These are phyloP conservation scores for Parelbella ahira DNA, from an alignment of 2,888 invertebrate genomes.

Conservation along the genomic window DNA sequence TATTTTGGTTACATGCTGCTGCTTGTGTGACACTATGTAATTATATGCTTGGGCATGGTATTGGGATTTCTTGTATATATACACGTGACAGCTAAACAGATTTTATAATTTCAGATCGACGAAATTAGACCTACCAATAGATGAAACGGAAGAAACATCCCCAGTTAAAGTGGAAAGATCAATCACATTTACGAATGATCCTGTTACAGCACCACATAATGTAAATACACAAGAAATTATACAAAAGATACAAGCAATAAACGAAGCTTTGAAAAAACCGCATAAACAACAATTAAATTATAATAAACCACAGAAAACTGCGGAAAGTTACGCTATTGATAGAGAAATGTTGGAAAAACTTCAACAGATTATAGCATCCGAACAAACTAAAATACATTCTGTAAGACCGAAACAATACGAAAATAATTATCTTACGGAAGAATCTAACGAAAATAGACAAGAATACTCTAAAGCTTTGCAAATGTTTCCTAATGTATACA, in stretches of 20 bases:
- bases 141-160: constrained; percentile 29
- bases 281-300: constrained; percentile 46
- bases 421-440: constrained; percentile 35
- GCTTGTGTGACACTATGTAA: constrained; percentile 32
- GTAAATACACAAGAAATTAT: constrained; percentile 64
- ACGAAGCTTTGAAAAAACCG: constrained; percentile 64
- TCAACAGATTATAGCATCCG: constrained; percentile 59
- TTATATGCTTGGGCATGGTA: constrained; percentile 40
- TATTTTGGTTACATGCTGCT: constrained; percentile 36
- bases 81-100: constrained; percentile 12
- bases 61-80: constrained; percentile 9
- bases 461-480: constrained; percentile 35
- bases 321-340: constrained; percentile 49
- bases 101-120: constrained; percentile 40
- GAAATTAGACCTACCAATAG: constrained; percentile 30
- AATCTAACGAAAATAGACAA: constrained; percentile 30
- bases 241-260: constrained; percentile 78
- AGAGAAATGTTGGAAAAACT: constrained; percentile 60
- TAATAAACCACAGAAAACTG: constrained; percentile 45
- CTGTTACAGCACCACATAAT: constrained; percentile 36
- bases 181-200: constrained; percentile 41
- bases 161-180: constrained; percentile 42
- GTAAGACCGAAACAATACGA: constrained; percentile 39
- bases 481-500: constrained; percentile 27
- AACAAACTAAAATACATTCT: constrained; percentile 43